phyloP scores from a whole-genome alignment of 2,797 vertebrate species.

The Clarias fuscus region DNA sequence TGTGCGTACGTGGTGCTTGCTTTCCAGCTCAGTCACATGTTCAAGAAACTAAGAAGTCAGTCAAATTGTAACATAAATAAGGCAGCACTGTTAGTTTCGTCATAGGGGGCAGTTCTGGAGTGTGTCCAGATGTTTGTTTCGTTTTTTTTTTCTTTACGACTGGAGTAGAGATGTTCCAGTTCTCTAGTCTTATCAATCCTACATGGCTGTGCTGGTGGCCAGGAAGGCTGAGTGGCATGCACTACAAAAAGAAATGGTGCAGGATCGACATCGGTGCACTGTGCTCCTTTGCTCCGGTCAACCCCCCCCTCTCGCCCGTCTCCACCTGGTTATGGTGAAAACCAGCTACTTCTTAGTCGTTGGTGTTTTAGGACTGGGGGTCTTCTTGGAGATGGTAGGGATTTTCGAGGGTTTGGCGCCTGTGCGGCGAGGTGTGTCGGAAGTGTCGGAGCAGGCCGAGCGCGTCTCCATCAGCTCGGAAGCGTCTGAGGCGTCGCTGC shows the following conservation, averaged over 20 bases:
- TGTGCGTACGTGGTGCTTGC: slow-evolving; percentile 57
- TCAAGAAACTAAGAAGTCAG: slow-evolving; percentile 46
- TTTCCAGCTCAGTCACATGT: slow-evolving; percentile 53
- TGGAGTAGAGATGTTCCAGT: slow-evolving; percentile 12
- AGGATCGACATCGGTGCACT: slow-evolving; percentile 3
- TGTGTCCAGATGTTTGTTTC: slow-evolving; percentile 29
- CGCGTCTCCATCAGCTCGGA: slow-evolving; percentile 92
- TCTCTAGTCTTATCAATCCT: slow-evolving; percentile 23
- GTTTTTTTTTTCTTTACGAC: neutral
- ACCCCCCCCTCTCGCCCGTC: slow-evolving; percentile 14
- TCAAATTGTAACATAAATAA: slow-evolving; percentile 71
- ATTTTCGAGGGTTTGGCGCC: slow-evolving; percentile 91
- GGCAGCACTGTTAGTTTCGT: slow-evolving; percentile 69
- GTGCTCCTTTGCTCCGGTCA: neutral
- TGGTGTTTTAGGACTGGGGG: slow-evolving; percentile 85
- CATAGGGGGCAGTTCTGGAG: slow-evolving; percentile 33
- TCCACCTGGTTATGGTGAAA: slow-evolving; percentile 35
- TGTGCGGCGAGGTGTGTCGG: slow-evolving; percentile 87
- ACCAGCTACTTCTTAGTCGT: slow-evolving; percentile 81
- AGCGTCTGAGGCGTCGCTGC: slow-evolving; percentile 91
- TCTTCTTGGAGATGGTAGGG: slow-evolving; percentile 94
- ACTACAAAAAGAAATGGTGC: slow-evolving; percentile 47
- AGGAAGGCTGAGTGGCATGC: slow-evolving; percentile 11
- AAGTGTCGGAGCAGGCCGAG: slow-evolving; percentile 92
- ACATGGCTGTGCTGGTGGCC: slow-evolving; percentile 31